Conservation (phyloP, 2,888 invertebrate species). For the Agonopterix alstromeriana region DNA sequence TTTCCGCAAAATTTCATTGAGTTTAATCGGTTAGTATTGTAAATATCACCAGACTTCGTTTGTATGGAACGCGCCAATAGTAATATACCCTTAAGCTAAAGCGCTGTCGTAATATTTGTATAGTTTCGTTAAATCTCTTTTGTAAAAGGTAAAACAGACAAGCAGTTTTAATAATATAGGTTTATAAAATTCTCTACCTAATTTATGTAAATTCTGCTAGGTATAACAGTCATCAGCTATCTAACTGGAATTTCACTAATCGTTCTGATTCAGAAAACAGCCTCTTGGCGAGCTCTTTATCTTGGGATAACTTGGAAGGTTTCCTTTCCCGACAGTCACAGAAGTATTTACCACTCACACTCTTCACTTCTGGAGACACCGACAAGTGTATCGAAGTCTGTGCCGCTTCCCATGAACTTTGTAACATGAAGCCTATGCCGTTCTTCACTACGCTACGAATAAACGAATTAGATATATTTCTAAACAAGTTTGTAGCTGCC, state of each 20-base stretch:
- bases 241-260: constrained; percentile 43
- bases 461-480: constrained; percentile 71
- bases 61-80: too few species aligned
- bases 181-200: too few species aligned
- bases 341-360: constrained; percentile 80
- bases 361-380: constrained; percentile 72
- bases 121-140: too few species aligned
- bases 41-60: too few species aligned
- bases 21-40: too few species aligned
- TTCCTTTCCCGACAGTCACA: constrained; percentile 72
- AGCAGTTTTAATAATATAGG: too few species aligned
- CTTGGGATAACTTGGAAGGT: constrained; percentile 69
- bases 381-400: constrained; percentile 79
- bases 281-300: constrained; percentile 72
- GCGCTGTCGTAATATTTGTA: too few species aligned
- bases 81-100: too few species aligned
- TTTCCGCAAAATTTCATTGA: too few species aligned
- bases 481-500: constrained; percentile 79
- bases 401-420: constrained; percentile 79
- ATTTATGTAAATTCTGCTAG: neutral
- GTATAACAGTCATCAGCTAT: constrained; percentile 5
- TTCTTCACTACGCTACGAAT: constrained; percentile 40
- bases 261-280: constrained; percentile 82
- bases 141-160: too few species aligned
- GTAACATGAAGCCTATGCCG: constrained; percentile 58